Base-by-base conservation (phyloP, 2,113 vertebrate genomes). In the Poeciliopsis occidentalis region DNA sequence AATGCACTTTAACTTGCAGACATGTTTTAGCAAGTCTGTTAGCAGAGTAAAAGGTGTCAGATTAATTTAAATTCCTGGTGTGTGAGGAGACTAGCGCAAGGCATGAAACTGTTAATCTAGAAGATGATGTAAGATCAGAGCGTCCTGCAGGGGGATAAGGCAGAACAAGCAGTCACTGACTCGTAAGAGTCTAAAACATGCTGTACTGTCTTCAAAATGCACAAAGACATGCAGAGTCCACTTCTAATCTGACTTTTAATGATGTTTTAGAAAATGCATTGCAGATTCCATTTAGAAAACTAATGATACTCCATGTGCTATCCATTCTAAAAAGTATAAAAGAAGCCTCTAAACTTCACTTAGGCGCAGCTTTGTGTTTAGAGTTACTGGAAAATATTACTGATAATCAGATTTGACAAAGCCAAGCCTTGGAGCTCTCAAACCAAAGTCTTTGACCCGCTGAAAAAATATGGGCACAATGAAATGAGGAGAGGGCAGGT, bases 401-500 rank as follows among this genome's bases (percentile, higher is more conserved):
- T 24, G 51, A 8, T 57, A n/a, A 57, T 51, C 30, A 69, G 17
- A 26, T 26, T 12, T 27, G 39, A 39, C 44, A 19, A 17, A 47
- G 44, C 13, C 4, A 17, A 47, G 44, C 44, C 44, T 19, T 19
- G 4, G 17, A 19, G 5, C 44, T 47, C 44, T 19, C 13, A 47
- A 47, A 19, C 44, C 44, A 47, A 17, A 19, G 44, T 19, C 44
- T 47, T 5, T 19, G 44, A 67, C 57, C 63, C 67, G 70, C 64
- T 81, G 81, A 47, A 73, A 10, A 77, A 78, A 79, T 66, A 51
- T 64, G 65, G 61, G 65, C 17, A 57, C 2, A 54, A 22, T 6
- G 24, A 57, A 57, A 54, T 17, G 64, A 78, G 70, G 71, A n/a
- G 60, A 68, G 78, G 67, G 39, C 47, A 64, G 64, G 60, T 57